Evolutionary conservation across 2,888 invertebrate genomes (phyloP).

Genomic region (Daptonema setosum): DNA sequence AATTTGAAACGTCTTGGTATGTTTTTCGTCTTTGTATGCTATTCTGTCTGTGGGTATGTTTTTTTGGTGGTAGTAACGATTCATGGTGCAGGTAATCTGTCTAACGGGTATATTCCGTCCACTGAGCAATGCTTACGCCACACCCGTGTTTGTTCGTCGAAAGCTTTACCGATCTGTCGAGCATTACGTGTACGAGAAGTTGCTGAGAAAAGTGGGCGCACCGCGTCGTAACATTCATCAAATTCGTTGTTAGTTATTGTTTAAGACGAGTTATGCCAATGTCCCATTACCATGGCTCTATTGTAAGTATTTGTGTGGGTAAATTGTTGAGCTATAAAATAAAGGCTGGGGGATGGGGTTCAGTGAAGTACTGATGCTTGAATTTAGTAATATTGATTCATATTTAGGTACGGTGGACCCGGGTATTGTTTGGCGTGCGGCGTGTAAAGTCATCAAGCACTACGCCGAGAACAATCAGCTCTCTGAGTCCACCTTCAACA

Average conservation of each 20-base stretch:
- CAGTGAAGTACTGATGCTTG: too few species aligned
- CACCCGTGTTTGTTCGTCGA: neutral
- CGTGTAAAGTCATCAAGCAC: constrained; percentile 4
- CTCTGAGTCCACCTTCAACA: constrained; percentile 5
- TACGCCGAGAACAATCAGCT: neutral
- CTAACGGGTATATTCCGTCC: constrained; percentile 2
- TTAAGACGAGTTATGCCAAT: too few species aligned
- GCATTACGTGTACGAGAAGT: constrained; percentile 6
- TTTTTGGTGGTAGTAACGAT: too few species aligned
- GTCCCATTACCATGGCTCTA: too few species aligned
- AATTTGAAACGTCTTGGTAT: too few species aligned
- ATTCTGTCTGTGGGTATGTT: too few species aligned
- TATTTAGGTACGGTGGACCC: constrained; percentile 20
- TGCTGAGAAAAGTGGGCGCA: neutral
- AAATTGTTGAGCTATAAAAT: too few species aligned
- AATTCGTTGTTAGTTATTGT: neutral
- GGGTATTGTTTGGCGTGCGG: constrained; percentile 16
- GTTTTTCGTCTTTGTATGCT: too few species aligned
- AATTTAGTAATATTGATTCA: too few species aligned
- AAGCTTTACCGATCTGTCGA: constrained; percentile 6
- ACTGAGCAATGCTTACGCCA: constrained; percentile 4
- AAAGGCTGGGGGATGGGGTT: too few species aligned
- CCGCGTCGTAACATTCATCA: neutral
- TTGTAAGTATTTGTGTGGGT: too few species aligned
- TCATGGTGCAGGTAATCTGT: constrained; percentile 1